Percentiles rank a stretch among this genome's conserved stretches.
These are phyloP conservation scores for Marcusenius ussheri DNA, from an alignment of 2,113 vertebrate species.

Conservation along the genomic window DNA sequence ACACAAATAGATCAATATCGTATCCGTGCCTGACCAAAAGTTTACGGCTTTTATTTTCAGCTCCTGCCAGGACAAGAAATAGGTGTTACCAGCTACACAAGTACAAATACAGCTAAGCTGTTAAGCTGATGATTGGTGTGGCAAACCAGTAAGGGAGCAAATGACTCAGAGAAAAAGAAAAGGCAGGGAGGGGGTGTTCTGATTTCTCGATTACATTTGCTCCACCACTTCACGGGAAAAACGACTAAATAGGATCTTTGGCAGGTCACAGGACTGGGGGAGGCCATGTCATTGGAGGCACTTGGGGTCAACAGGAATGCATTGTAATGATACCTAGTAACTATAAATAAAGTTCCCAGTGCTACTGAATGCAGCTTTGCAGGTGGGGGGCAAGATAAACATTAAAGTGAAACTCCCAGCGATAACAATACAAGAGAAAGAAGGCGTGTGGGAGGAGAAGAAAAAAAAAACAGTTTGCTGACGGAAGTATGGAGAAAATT, in stretches of 20 bases:
- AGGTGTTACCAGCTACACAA: slow-evolving; percentile 56
- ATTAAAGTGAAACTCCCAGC: neutral
- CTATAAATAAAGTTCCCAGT: slow-evolving; percentile 24
- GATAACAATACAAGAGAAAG: neutral
- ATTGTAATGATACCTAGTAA: slow-evolving; percentile 29
- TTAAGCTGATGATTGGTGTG: slow-evolving; percentile 68
- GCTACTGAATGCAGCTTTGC: neutral
- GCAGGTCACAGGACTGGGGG: slow-evolving; percentile 50
- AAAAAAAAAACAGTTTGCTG: neutral
- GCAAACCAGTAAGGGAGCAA: slow-evolving; percentile 63
- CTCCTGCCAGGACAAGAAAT: slow-evolving; percentile 51
- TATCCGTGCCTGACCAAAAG: slow-evolving; percentile 45
- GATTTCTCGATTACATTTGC: slow-evolving; percentile 67
- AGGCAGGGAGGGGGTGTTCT: slow-evolving; percentile 44
- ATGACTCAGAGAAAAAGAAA: slow-evolving; percentile 58
- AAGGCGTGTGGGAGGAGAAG: neutral
- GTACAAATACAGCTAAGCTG: slow-evolving; percentile 67
- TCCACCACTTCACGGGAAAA: slow-evolving; percentile 46
- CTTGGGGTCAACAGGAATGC: slow-evolving; percentile 45
- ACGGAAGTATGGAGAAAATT: neutral
- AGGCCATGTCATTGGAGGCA: slow-evolving; percentile 38
- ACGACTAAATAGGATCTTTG: slow-evolving; percentile 45
- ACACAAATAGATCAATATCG: slow-evolving; percentile 52
- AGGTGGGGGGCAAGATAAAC: neutral
- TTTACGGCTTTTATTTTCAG: slow-evolving; percentile 46